Evolutionary conservation across 2,797 vertebrate genomes (phyloP), one percentile per base, ranked within the genome.

Genomic region (Acanthornis magna): DNA sequence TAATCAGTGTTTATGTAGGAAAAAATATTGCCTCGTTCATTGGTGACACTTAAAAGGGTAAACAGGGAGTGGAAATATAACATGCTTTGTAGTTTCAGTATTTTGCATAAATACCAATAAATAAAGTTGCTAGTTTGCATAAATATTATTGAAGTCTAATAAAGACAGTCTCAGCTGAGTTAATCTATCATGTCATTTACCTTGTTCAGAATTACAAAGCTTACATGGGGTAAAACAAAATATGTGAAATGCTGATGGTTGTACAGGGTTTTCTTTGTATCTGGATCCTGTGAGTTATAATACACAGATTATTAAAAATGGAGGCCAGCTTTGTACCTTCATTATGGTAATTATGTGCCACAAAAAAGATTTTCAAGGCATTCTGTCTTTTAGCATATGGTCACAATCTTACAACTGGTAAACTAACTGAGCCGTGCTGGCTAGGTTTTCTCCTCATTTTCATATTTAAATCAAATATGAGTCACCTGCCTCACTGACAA

Each of bases 231-330:
- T 63, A 58, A 80, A 93, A 76, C 10, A 73, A 79, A 83, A 36
- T 43, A 16, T 3, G 1, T 48, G 8, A 10, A 34, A 67, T 48
- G 36, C 50, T 91, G 27, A 34, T 75, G 22, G 10, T 48, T 29
- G 4, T n/a, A 47, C 21, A 38, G 32, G 12, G 5, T 58, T 87
- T 85, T 81, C 58, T 85, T 88, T 51, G 27, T 21, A n/a, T 66
- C 19, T 62, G 1, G 22, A 20, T 45, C 29, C 43, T 0, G 0
- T 47, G 11, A 88, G 8, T 73, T 76, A 14, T 34, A 65, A 60
- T 34, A 48, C 7, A 65, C 4, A 60, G 50, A 47, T 65, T 43
- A 57, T 48, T 78, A 57, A 79, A 72, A 54, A 32, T 1, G 1
- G 7, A 3, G n/a, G 4, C 3, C 16, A 65, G 14, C 20, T 84